Base-by-base conservation (phyloP, 2,113 vertebrate genomes). In the Pogonocichla stellata region DNA sequence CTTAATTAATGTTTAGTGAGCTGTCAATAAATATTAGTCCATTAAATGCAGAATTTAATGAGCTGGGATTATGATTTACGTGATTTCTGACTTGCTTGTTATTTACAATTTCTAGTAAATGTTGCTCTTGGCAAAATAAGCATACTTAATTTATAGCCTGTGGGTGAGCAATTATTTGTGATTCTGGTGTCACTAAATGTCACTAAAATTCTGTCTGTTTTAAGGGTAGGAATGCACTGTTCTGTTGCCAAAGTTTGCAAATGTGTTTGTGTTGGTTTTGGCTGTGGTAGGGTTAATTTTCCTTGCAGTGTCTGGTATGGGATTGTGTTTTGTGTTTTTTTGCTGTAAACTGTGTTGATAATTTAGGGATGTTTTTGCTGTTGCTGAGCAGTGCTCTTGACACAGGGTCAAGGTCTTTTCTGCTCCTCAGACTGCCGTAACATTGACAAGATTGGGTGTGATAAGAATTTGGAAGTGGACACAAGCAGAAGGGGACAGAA, bases 31-130 rank as follows among this genome's bases (percentile, higher is more conserved):
- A 96, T 96, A 96, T 96, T 91, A 96, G 85, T 96, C 92, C 90
- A 95, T 97, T 98, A 97, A 95, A 93, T 96, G 69, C 62, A 94
- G 84, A 96, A 96, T 97, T 97, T 97, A 97, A 98, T 98, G 97
- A 97, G 90, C 81, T 94, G 71, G 79, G 94, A 88, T 97, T 82
- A 87, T 82, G 70, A 97, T 96, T 97, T 97, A 94, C 38, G 20
- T 96, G 93, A 97, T 95, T 98, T 98, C 56, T 96, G 95, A 92
- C 86, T 96, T 96, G 80, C 80, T 78, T 80, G 62, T 84, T 97
- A 77, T 97, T 97, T 97, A 94, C 53, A 85, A 86, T 80, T 90
- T 95, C 90, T 95, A 91, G 93, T 96, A 97, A 97, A 91, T 73
- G 84, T 93, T 98, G 96, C 84, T 94, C 85, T 74, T 96, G 85